phyloP scores from a whole-genome alignment of 2,888 invertebrate genomes.

The Strigamia maritima region DNA sequence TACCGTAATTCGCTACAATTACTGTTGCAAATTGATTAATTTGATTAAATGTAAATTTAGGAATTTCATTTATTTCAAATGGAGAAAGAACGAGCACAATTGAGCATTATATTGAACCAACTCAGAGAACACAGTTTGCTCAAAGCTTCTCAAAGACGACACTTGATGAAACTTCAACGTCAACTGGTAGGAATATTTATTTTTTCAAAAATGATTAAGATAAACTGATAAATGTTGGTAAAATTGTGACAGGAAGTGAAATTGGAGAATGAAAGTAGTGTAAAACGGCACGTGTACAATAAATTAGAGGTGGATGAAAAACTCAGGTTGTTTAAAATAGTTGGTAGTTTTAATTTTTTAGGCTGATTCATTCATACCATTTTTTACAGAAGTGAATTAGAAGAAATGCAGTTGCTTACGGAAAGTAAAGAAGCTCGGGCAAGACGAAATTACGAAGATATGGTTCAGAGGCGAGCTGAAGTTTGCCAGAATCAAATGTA shows the following conservation, averaged over 20 bases:
- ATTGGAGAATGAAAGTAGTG: constrained; percentile 17
- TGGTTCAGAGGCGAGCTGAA: neutral
- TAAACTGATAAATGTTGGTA: neutral
- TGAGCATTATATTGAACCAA: neutral
- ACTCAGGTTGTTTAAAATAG: neutral
- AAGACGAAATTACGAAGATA: neutral
- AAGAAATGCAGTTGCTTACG: neutral
- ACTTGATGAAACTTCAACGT: neutral
- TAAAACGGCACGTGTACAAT: neutral
- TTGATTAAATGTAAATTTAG: neutral
- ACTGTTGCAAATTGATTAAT: neutral
- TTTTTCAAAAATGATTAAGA: neutral
- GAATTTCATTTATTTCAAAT: constrained; percentile 2
- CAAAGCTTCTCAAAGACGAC: neutral
- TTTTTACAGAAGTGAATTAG: neutral
- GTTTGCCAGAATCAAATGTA: neutral
- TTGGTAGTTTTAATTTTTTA: neutral
- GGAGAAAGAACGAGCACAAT: neutral
- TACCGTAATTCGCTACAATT: neutral
- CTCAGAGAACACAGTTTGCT: constrained; percentile 20
- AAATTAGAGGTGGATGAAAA: constrained; percentile 1
- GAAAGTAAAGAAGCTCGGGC: neutral
- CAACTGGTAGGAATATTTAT: neutral
- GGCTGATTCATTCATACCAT: neutral
- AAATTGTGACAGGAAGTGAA: neutral